Percentiles rank a stretch among this genome's conserved stretches.
These are phyloP conservation scores for Perca schrenkii DNA, from an alignment of 2,113 vertebrate genomes.

Conservation along the genomic window DNA sequence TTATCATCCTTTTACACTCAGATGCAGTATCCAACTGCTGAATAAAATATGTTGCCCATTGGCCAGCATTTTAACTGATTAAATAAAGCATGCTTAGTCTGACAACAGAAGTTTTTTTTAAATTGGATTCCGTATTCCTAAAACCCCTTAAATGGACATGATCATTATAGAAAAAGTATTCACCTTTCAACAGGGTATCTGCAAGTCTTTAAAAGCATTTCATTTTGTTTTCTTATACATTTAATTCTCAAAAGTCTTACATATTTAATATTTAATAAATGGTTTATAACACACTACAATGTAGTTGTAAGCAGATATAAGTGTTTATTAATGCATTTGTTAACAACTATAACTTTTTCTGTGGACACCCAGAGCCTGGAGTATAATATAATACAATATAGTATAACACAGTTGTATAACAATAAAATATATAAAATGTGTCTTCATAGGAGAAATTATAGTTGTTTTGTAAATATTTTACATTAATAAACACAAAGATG, in stretches of 20 bases:
- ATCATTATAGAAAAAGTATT: neutral
- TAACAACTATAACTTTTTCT: no score
- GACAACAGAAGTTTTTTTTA: neutral
- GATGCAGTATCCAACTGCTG: slow-evolving; percentile 19
- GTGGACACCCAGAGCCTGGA: no score
- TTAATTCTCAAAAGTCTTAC: neutral
- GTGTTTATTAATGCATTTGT: no score
- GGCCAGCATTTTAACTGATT: slow-evolving; percentile 14
- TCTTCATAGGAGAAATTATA: no score
- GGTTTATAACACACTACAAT: neutral
- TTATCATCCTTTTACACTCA: slow-evolving; percentile 5
- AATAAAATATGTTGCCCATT: slow-evolving; percentile 1
- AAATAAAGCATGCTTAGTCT: slow-evolving; percentile 2
- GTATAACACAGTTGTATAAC: neutral
- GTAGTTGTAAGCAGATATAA: neutral
- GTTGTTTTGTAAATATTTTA: neutral
- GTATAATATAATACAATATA: neutral
- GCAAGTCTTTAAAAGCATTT: neutral
- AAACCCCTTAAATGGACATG: neutral
- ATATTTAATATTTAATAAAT: neutral
- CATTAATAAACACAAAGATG: neutral
- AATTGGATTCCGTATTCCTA: neutral
- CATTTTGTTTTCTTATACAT: neutral
- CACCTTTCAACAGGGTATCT: neutral
- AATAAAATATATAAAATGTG: neutral